Base-by-base conservation (phyloP, 2,888 invertebrate species). In the Tenthredo amoena region DNA sequence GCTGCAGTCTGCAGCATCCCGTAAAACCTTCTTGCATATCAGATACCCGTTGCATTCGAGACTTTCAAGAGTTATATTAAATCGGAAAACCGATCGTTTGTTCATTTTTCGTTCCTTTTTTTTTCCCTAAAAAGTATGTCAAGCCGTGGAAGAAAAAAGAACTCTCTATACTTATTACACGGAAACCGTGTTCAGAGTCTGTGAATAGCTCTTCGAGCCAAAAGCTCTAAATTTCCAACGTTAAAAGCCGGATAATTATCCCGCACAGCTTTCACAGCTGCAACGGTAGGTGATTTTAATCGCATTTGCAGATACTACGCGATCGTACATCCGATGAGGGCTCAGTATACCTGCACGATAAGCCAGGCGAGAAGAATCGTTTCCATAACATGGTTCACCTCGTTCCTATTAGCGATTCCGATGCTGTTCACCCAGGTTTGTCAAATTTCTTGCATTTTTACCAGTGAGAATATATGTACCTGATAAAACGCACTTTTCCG, bases 241-340 rank as follows among this genome's bases (percentile, higher is more conserved):
- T 7, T n/a, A 58, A 58, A 58, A 21, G n/a, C 21, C 9, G 7
- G 9, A 10, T 21, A 21, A 58, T 58, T 58, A 58, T 58, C 6
- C 9, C 18, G 58, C 58, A 47, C 58, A 47, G 47, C 40, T 43
- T 15, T 4, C n/a, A n/a, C 55, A n/a, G 55, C n/a, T 58, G 21
- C 58, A 58, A 4, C 58, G 58, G n/a, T 15, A 47, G 21, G 6
- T 1, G 18, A 7, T 34, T 68, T 68, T 68, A 68, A 26, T 31
- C 7, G 2, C n/a, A 34, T 6, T 93, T 93, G 58, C 93, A 96
- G 96, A 91, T 96, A 96, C 92, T 96, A 96, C 90, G 96, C 96
- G 79, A 96, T 96, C 86, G 95, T 96, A 37, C 96, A 96, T 92
- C 96, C 96, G 5, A 96, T 96, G 94, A 95, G 94, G 91, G 96